phyloP scores from a whole-genome alignment of 2,888 invertebrate species.

The Leptopterna dolabrata region DNA sequence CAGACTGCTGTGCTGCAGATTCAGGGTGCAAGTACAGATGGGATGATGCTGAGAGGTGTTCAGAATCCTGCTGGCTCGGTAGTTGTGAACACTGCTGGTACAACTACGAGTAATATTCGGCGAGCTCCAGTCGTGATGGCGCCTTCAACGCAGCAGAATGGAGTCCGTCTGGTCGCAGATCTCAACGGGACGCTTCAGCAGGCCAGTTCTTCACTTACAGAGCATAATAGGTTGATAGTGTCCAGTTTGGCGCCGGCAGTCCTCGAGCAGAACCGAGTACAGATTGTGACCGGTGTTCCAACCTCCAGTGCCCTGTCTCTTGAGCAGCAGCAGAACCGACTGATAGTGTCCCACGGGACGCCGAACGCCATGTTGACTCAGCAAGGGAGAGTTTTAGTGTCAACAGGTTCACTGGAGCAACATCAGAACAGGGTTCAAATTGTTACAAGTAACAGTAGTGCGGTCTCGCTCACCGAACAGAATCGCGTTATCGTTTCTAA shows the following conservation, averaged over 20 bases:
- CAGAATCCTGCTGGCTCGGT: constrained; percentile 52
- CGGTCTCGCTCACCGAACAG: constrained; percentile 60
- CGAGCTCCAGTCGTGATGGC: constrained; percentile 60
- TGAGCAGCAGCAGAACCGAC: constrained; percentile 62
- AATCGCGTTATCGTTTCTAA: constrained; percentile 62
- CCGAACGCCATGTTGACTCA: constrained; percentile 61
- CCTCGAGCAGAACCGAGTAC: constrained; percentile 61
- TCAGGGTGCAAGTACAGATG: constrained; percentile 60
- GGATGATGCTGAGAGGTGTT: constrained; percentile 62
- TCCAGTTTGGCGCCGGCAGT: constrained; percentile 59
- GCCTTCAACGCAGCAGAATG: constrained; percentile 62
- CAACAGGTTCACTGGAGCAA: constrained; percentile 58
- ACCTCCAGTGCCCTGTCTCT: constrained; percentile 59
- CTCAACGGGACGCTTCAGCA: constrained; percentile 60
- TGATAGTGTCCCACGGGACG: constrained; percentile 60
- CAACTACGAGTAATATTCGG: constrained; percentile 49
- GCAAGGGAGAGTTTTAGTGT: constrained; percentile 59
- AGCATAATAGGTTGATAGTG: constrained; percentile 62
- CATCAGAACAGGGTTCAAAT: constrained; percentile 63
- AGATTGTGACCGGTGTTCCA: constrained; percentile 62
- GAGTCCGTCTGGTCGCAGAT: constrained; percentile 63
- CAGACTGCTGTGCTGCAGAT: constrained; percentile 64
- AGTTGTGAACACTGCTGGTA: constrained; percentile 59
- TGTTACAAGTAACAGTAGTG: constrained; percentile 60
- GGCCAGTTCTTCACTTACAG: constrained; percentile 56